Conservation (phyloP, 2,797 vertebrate genomes). For the Aulostomus chinensis region DNA sequence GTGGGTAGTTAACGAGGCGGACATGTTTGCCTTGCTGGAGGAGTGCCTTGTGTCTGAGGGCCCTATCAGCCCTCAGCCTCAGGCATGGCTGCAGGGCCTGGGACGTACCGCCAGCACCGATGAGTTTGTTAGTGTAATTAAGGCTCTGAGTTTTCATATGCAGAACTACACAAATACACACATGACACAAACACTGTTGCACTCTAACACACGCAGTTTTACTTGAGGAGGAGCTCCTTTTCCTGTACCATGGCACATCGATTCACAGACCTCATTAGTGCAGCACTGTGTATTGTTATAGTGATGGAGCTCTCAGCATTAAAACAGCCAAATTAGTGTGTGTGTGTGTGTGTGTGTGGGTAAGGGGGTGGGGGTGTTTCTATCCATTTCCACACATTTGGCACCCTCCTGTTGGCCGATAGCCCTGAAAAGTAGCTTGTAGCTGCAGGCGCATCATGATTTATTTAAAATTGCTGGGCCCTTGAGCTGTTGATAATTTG, state of each 20-base stretch:
- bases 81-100: constrained; percentile 78
- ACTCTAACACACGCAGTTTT: constrained; percentile 43
- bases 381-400: constrained; percentile 53
- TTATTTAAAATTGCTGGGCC: constrained; percentile 82
- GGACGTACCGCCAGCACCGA: constrained; percentile 73
- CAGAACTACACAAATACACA: constrained; percentile 58
- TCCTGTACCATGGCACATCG: constrained; percentile 66
- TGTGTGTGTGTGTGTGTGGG: constrained; percentile 28
- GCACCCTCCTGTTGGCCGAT: constrained; percentile 68
- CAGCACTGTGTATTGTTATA: constrained; percentile 74
- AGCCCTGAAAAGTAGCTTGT: constrained; percentile 75
- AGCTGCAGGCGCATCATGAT: constrained; percentile 79
- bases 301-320: constrained; percentile 74
- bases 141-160: constrained; percentile 66
- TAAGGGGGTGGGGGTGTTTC: constrained; percentile 11
- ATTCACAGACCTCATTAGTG: constrained; percentile 82
- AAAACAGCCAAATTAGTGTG: constrained; percentile 68
- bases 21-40: constrained; percentile 71
- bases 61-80: constrained; percentile 79
- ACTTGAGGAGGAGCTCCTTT: constrained; percentile 66
- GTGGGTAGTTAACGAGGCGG: constrained; percentile 73
- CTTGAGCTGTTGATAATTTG: constrained; percentile 75
- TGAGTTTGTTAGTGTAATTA: constrained; percentile 84
- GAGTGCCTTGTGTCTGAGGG: constrained; percentile 79
- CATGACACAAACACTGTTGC: constrained; percentile 28